A percentile compares a stretch with the other conserved stretches of the same genome.
These are phyloP conservation scores for Coenonympha arcania DNA, from an alignment of 2,888 invertebrate genomes.

Conservation along the genomic window DNA sequence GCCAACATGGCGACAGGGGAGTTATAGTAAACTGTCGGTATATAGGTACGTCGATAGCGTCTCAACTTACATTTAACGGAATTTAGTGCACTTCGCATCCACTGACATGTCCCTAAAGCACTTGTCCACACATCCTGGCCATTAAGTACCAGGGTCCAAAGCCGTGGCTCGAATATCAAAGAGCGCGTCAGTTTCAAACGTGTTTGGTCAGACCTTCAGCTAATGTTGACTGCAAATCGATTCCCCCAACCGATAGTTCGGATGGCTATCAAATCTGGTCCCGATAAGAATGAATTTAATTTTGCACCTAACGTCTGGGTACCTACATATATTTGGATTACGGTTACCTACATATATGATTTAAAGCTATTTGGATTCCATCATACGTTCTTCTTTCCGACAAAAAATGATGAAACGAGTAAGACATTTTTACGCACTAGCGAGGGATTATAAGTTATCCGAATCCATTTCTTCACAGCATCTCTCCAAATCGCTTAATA, in stretches of 20 bases:
- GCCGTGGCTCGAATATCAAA: slow-evolving; percentile 33
- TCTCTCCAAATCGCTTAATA: no score
- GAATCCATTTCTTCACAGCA: no score
- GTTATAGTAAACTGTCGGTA: no score
- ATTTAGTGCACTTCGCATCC: slow-evolving; percentile 35
- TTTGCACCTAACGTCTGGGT: no score
- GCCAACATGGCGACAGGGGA: no score
- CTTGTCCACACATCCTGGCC: slow-evolving; percentile 31
- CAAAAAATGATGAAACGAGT: no score
- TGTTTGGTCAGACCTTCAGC: slow-evolving; percentile 20
- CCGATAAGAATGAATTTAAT: neutral
- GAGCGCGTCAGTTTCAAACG: slow-evolving; percentile 27
- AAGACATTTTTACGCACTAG: no score
- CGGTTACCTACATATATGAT: no score
- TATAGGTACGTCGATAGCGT: neutral
- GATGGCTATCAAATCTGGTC: neutral
- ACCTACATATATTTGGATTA: no score
- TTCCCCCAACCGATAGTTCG: neutral
- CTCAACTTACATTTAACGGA: slow-evolving; percentile 31
- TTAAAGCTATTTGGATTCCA: no score
- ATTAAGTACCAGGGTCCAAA: slow-evolving; percentile 30
- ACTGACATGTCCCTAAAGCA: slow-evolving; percentile 31
- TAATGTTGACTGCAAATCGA: slow-evolving; percentile 14
- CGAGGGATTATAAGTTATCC: no score
- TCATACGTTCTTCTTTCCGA: no score